Conservation (phyloP, 2,888 invertebrate genomes). For the Spilosoma lubricipeda region DNA sequence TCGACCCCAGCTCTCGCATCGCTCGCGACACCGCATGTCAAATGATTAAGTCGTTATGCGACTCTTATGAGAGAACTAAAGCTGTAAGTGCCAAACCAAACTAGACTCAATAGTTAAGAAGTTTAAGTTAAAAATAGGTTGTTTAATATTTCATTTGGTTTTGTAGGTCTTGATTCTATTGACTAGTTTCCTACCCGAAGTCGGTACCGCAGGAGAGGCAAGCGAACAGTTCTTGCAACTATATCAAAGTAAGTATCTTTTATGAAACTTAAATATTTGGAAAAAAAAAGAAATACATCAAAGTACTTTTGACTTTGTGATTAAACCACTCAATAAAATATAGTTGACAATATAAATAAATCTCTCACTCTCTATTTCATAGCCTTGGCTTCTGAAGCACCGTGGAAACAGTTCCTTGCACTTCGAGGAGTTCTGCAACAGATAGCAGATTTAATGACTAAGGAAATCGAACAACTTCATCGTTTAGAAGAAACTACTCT, state of each 20-base stretch:
- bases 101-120: not conserved
- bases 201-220: slow-evolving; percentile 95
- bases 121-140: not conserved
- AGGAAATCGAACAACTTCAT: slow-evolving; percentile 95
- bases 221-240: slow-evolving; percentile 96
- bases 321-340: not conserved
- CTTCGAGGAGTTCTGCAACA: slow-evolving; percentile 94
- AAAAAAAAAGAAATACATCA: no score
- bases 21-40: slow-evolving; percentile 96
- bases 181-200: slow-evolving; percentile 94
- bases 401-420: slow-evolving; percentile 98
- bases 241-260: slow-evolving; percentile 88
- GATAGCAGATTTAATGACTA: slow-evolving; percentile 94
- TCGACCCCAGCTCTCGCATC: slow-evolving; percentile 95
- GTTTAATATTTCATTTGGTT: not conserved
- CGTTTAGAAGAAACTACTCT: slow-evolving; percentile 96
- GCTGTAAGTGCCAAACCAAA: slow-evolving; percentile 67
- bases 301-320: no score
- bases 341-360: not conserved
- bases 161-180: slow-evolving; percentile 92
- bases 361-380: not conserved
- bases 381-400: slow-evolving; percentile 92
- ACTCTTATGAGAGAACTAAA: slow-evolving; percentile 82
- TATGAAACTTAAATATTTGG: not conserved
- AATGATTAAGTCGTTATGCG: slow-evolving; percentile 94